phyloP scores from a whole-genome alignment of 2,113 vertebrate species.

The Formicarius rufipectus region DNA sequence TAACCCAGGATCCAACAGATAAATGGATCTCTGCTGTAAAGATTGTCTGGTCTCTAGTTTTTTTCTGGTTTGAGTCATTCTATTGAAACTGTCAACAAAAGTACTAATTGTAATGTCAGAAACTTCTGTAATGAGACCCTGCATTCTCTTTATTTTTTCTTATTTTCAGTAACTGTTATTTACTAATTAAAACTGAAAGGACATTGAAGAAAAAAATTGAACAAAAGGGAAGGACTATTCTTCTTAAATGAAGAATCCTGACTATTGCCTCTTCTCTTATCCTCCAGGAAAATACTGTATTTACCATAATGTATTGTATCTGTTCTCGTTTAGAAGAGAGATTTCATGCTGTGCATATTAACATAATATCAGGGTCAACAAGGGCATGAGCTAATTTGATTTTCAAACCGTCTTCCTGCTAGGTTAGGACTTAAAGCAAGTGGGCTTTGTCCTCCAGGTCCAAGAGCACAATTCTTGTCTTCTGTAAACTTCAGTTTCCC shows the following conservation, averaged over 20 bases:
- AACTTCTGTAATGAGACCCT: not conserved
- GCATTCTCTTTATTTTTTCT: not conserved
- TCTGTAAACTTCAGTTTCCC: not conserved
- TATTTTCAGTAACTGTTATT: not conserved
- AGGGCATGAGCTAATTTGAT: not conserved
- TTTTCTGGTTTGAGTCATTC: not conserved
- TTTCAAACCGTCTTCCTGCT: not conserved
- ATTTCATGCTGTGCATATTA: not conserved
- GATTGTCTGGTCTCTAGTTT: not conserved
- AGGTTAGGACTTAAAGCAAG: not conserved
- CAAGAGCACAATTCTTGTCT: not conserved
- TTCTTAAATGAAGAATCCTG: not conserved
- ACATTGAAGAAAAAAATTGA: not conserved
- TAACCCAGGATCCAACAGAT: not conserved
- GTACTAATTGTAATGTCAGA: not conserved
- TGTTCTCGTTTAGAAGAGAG: not conserved
- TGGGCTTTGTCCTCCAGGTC: not conserved
- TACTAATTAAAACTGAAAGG: not conserved
- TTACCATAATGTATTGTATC: not conserved
- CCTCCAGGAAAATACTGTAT: not conserved
- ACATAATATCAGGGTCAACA: not conserved
- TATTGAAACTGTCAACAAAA: not conserved
- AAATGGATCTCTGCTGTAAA: not conserved
- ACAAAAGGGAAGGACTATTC: not conserved
- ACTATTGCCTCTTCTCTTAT: not conserved